Conservation (phyloP, 2,888 invertebrate species). For the Tenthredo distinguenda region DNA sequence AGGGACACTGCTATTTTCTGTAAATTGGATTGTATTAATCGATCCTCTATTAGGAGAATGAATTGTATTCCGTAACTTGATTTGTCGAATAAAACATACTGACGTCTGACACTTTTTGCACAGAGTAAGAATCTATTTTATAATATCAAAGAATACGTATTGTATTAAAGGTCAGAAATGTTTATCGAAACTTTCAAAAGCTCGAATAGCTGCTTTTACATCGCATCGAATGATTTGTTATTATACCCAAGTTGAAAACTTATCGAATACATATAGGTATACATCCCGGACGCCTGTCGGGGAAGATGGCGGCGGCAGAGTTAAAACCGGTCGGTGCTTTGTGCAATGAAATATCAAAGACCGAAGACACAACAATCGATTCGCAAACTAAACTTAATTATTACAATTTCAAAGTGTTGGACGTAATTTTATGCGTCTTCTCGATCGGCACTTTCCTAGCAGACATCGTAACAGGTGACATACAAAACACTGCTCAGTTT, state of each 20-base stretch:
- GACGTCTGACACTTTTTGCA: background rate
- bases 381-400: conserved; percentile 62
- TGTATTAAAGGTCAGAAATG: background rate
- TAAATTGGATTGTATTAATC: background rate
- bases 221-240: conserved; percentile 21
- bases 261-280: conserved; percentile 39
- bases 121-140: background rate
- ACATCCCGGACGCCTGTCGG: conserved; percentile 46
- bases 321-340: conserved; percentile 63
- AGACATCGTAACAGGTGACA: conserved; percentile 82
- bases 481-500: conserved; percentile 56
- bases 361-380: conserved; percentile 58
- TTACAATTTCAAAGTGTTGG: conserved; percentile 63
- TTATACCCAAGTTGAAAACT: conserved; percentile 45
- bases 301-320: conserved; percentile 66
- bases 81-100: background rate
- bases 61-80: background rate
- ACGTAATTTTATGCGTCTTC: conserved; percentile 75
- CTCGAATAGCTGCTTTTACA: background rate
- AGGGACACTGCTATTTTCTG: background rate
- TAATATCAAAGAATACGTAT: background rate
- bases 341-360: conserved; percentile 61
- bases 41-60: background rate
- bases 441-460: conserved; percentile 82
- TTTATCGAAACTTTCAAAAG: background rate